These are phyloP conservation scores for Paelopatides confundens DNA, from an alignment of 53 echinoderm and acorn worm genomes.

Conservation along the genomic window DNA sequence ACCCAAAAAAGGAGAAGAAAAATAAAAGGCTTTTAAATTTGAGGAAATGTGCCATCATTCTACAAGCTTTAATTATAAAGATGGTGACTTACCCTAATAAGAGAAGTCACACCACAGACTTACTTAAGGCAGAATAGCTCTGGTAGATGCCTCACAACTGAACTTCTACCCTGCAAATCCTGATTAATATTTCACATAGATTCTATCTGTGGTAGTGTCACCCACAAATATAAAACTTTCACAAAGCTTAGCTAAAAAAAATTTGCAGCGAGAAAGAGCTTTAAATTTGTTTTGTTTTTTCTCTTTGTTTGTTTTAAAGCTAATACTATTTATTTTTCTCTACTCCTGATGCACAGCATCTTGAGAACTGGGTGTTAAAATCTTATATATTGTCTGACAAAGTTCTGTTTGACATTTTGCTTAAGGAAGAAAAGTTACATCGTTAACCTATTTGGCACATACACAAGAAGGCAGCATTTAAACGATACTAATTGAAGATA, in stretches of 20 bases:
- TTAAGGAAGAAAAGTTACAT: not conserved
- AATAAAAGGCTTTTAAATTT: too few relatives aligned
- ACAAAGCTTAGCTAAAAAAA: too few relatives aligned
- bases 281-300: not conserved
- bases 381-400: not conserved
- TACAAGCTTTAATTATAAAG: not conserved
- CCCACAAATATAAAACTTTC: too few relatives aligned
- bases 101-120: not conserved
- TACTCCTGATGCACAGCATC: not conserved
- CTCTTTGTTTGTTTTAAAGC: not conserved
- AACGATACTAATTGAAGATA: too few relatives aligned
- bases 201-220: not conserved
- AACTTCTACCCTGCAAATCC: not conserved
- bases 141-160: too few relatives aligned
- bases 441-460: conserved; percentile 15
- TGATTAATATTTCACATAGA: not conserved
- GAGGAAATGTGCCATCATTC: too few relatives aligned
- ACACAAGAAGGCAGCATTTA: conserved; percentile 41
- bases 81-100: not conserved
- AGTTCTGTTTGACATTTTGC: not conserved
- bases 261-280: not conserved
- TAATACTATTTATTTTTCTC: not conserved
- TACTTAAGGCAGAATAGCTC: not conserved
- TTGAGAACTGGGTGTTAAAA: not conserved
- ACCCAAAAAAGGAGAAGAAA: too few relatives aligned